Evolutionary conservation across 2,888 invertebrate genomes (phyloP).

Genomic region (Dusona sp.): DNA sequence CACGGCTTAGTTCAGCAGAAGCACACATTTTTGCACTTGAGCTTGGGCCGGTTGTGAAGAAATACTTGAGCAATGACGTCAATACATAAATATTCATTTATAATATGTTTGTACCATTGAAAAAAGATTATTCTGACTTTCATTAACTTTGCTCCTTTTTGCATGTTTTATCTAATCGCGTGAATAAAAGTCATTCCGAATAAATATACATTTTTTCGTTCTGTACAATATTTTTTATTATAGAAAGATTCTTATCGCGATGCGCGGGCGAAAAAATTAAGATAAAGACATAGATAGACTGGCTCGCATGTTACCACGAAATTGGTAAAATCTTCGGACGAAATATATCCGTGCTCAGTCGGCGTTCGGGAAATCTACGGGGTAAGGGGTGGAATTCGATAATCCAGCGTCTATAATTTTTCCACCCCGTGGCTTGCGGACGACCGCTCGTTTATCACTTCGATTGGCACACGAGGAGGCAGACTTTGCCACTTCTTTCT

Average conservation of each 20-base stretch:
- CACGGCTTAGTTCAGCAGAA: background rate
- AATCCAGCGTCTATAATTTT: slow-evolving; percentile 68
- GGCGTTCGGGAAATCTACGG: background rate
- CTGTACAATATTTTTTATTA: background rate
- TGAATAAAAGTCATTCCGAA: background rate
- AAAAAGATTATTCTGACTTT: background rate
- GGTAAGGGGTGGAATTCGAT: slow-evolving; percentile 57
- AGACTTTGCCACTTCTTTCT: slow-evolving; percentile 51
- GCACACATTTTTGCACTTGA: background rate
- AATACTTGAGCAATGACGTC: slow-evolving; percentile 7
- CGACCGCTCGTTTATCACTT: slow-evolving; percentile 69
- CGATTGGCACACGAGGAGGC: slow-evolving; percentile 66
- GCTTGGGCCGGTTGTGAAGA: background rate
- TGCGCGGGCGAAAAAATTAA: background rate
- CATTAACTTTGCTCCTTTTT: background rate
- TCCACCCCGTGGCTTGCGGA: slow-evolving; percentile 66
- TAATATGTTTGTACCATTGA: background rate
- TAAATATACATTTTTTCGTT: background rate
- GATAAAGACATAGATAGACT: background rate
- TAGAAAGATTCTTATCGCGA: background rate
- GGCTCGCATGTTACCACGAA: slow-evolving; percentile 42
- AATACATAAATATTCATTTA: background rate
- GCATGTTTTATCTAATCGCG: background rate
- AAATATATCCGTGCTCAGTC: slow-evolving; percentile 26
- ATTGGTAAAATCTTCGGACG: slow-evolving; percentile 42